Base-by-base conservation (phyloP, 2,113 vertebrate genomes). In the Apistogramma diplotaenia region DNA sequence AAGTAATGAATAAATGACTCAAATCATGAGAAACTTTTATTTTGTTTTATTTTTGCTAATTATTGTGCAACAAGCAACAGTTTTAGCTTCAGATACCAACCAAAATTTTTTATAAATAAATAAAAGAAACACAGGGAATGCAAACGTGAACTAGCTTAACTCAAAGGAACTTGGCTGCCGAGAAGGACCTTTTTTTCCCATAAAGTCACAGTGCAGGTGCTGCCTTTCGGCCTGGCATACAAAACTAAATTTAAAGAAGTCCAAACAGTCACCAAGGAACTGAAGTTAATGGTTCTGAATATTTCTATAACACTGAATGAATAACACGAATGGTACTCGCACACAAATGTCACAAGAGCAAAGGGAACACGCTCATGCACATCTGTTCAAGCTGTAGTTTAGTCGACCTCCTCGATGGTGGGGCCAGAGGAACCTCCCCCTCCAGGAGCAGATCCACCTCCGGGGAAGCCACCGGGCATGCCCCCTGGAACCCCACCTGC, bases 341-440 rank as follows among this genome's bases (percentile, higher is more conserved):
- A 85, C 73, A 58, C 13, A 2, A 60, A 35, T 18, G 9, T 57
- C n/a, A 18, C 37, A 54, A 70, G 19, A 73, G 6, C 19, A 77
- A 61, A 62, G 11, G 51, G 33, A 83, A 58, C 31, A 73, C 27
- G 16, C 46, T 83, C 76, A 72, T 78, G 61, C 78, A 83, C 3
- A 33, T 74, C 19, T 61, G 21, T 9, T 53, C 0, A 13, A 13
- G 5, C 5, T 54, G n/a, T 13, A 1, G 37, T 56, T 92, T 91
- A 95, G 83, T 95, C 94, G 0, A 96, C 94, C 85, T 95, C 94
- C 79, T 96, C 94, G 19, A 95, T 95, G 75, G 94, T 96, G 79
- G 95, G 94, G 76, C 94, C 93, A 12, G 94, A 92, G 11, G 93
- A 89, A 2, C 76, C 81, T 43, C 92, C 92, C 35, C 82, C 94